phyloP scores from a whole-genome alignment of 2,113 vertebrate genomes.

The Polyodon spathula region DNA sequence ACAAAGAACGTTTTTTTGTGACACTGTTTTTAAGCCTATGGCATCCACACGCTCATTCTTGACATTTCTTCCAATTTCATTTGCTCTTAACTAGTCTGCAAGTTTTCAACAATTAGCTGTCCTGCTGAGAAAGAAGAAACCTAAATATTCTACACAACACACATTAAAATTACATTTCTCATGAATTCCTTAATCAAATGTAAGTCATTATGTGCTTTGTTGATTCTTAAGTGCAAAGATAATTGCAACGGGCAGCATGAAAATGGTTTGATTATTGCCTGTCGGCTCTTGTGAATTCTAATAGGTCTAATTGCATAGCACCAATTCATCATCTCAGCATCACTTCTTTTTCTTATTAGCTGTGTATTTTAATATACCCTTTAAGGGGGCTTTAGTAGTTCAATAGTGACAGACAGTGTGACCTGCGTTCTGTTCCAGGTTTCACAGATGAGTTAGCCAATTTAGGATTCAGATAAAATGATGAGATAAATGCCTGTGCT shows the following conservation, averaged over 20 bases:
- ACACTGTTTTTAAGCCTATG: not conserved
- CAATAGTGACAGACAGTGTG: not conserved
- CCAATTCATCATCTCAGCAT: slow-evolving; percentile 75
- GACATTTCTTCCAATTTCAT: not conserved
- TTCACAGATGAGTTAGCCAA: not conserved
- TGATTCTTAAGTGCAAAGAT: slow-evolving; percentile 87
- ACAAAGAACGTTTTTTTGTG: no score
- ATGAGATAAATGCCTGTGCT: no score
- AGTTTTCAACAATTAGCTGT: slow-evolving; percentile 55
- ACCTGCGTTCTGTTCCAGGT: not conserved
- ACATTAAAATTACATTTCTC: slow-evolving; percentile 75
- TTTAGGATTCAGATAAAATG: no score
- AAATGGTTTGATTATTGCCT: slow-evolving; percentile 83
- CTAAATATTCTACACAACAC: slow-evolving; percentile 44
- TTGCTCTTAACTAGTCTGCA: slow-evolving; percentile 34
- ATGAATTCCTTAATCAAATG: slow-evolving; percentile 69
- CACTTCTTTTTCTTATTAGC: slow-evolving; percentile 64
- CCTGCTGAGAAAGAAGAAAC: slow-evolving; percentile 58
- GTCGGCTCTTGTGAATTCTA: slow-evolving; percentile 74
- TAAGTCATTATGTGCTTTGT: slow-evolving; percentile 90
- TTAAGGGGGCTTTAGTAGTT: not conserved
- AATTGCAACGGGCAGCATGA: slow-evolving; percentile 81
- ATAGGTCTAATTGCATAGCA: slow-evolving; percentile 72
- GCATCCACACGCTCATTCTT: not conserved
- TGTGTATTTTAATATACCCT: slow-evolving; percentile 27